These are phyloP conservation scores for Zaprionus ornatus DNA, from an alignment of 1,140 invertebrate genomes.

Conservation along the genomic window DNA sequence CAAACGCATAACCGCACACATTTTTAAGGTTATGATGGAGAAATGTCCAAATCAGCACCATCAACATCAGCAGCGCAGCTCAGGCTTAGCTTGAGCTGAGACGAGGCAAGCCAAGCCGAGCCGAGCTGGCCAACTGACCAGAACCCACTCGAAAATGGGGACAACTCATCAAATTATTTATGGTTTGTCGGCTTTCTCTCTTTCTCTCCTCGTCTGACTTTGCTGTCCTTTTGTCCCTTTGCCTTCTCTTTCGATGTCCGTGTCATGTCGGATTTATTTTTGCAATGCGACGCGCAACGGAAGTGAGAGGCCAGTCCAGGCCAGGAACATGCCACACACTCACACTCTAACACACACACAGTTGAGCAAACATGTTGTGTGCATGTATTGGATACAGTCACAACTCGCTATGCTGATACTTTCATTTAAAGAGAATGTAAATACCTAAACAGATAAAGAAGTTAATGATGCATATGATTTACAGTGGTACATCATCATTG, in stretches of 20 bases:
- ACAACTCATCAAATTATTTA: constrained; percentile 70
- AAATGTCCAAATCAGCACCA: constrained; percentile 48
- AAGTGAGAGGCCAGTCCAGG: constrained; percentile 53
- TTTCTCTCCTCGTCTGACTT: constrained; percentile 22
- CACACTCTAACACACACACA: neutral
- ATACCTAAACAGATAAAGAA: neutral
- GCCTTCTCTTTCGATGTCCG: constrained; percentile 12
- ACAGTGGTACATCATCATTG: neutral
- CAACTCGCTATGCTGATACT: neutral
- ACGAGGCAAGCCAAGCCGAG: neutral
- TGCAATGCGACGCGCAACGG: constrained; percentile 67
- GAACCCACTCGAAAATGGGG: constrained; percentile 66
- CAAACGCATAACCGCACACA: constrained; percentile 31
- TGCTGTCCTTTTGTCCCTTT: constrained; percentile 48
- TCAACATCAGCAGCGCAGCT: constrained; percentile 23
- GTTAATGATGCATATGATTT: neutral
- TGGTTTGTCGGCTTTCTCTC: constrained; percentile 42
- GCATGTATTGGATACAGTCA: constrained; percentile 30
- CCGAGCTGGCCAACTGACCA: constrained; percentile 62
- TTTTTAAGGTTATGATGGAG: constrained; percentile 44
- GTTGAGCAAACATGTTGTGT: constrained; percentile 15
- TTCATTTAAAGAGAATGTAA: neutral
- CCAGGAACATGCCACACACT: constrained; percentile 34
- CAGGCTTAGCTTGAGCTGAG: neutral
- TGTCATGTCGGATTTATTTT: constrained; percentile 46